Conservation (phyloP, 2,113 vertebrate species). For the Hippocampus guttulatus region DNA sequence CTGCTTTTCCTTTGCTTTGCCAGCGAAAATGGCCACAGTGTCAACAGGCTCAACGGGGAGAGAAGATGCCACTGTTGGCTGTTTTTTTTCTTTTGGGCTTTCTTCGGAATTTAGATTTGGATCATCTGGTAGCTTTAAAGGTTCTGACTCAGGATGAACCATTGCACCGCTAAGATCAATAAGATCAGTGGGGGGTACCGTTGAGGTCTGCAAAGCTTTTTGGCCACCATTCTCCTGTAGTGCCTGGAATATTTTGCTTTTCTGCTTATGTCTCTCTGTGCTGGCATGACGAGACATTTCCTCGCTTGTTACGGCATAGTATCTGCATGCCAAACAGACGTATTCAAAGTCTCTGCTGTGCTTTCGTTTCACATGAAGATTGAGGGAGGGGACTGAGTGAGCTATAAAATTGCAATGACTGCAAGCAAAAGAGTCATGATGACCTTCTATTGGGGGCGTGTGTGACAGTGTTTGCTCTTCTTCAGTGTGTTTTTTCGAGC, state of each 20-base stretch:
- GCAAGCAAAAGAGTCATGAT: conserved; percentile 65
- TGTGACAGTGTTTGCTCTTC: conserved; percentile 41
- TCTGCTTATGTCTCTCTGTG: conserved; percentile 90
- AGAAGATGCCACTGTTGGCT: not conserved
- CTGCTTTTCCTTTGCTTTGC: conserved; percentile 23
- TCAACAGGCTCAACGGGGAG: conserved; percentile 11
- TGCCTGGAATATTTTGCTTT: conserved; percentile 76
- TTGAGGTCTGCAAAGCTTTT: conserved; percentile 8
- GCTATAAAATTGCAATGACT: conserved; percentile 81
- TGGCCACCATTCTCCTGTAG: conserved; percentile 19
- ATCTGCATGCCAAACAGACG: conserved; percentile 91
- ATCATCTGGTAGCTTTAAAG: conserved; percentile 11
- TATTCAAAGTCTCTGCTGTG: conserved; percentile 92
- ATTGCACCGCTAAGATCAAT: conserved; percentile 15
- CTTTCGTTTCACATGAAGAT: conserved; percentile 86
- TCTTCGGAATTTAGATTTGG: conserved; percentile 25
- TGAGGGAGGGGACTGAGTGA: conserved; percentile 83
- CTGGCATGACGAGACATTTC: conserved; percentile 90
- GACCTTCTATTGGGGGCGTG: conserved; percentile 50
- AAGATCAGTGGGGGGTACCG: not conserved
- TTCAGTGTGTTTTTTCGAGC: conserved; percentile 31
- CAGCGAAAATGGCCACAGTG: conserved; percentile 6
- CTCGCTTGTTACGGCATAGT: conserved; percentile 86
- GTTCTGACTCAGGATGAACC: conserved; percentile 17
- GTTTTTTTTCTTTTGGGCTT: conserved; percentile 9